Evolutionary conservation across 2,113 vertebrate genomes (phyloP).

Genomic region (Lutjanus erythropterus): DNA sequence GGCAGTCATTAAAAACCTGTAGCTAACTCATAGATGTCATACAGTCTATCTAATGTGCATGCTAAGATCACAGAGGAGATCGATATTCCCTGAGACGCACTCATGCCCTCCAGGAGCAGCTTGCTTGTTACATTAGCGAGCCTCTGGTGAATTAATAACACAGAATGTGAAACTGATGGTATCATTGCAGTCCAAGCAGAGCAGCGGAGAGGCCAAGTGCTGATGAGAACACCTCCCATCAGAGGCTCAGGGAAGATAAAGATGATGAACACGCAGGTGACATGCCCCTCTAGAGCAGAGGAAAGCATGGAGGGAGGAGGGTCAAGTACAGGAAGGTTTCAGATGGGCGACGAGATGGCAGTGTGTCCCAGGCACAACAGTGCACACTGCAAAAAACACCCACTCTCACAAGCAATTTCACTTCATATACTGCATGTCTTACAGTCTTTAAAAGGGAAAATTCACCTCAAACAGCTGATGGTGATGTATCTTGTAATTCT

Average conservation of each 20-base stretch:
- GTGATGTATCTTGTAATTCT: neutral
- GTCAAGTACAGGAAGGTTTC: neutral
- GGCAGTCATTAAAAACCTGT: slow-evolving; percentile 25
- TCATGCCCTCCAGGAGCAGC: slow-evolving; percentile 33
- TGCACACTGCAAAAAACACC: slow-evolving; percentile 51
- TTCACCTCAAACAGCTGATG: neutral
- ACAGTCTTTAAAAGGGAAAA: neutral
- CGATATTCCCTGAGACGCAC: slow-evolving; percentile 11
- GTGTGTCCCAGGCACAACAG: slow-evolving; percentile 13
- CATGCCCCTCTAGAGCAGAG: slow-evolving; percentile 15
- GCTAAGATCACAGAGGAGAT: slow-evolving; percentile 20
- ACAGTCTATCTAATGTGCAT: slow-evolving; percentile 41
- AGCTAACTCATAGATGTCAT: slow-evolving; percentile 21
- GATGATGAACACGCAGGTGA: slow-evolving; percentile 26
- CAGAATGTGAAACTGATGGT: slow-evolving; percentile 47
- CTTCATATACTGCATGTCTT: slow-evolving; percentile 46
- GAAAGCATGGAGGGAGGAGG: slow-evolving; percentile 16
- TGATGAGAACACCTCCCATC: slow-evolving; percentile 43
- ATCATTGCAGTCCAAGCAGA: slow-evolving; percentile 49
- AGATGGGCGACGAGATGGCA: slow-evolving; percentile 30
- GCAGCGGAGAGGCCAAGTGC: slow-evolving; percentile 23
- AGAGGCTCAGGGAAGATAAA: slow-evolving; percentile 1
- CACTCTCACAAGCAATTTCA: slow-evolving; percentile 62
- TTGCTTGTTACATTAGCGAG: slow-evolving; percentile 25
- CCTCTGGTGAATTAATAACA: slow-evolving; percentile 38